phyloP scores from a whole-genome alignment of 1,140 invertebrate species.

The Diorhabda elongata region DNA sequence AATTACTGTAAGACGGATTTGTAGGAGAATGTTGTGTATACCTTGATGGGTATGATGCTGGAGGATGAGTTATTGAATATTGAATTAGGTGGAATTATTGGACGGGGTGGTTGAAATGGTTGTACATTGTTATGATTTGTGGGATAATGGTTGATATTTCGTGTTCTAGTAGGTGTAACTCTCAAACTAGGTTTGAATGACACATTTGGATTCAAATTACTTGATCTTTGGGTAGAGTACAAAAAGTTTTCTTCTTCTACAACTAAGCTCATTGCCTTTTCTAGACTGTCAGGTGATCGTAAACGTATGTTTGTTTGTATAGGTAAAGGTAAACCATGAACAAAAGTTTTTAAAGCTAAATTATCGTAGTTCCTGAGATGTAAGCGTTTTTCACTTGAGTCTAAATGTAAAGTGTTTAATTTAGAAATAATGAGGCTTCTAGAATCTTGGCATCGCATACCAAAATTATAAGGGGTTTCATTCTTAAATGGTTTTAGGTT shows the following conservation, averaged over 20 bases:
- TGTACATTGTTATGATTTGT: too few relatives aligned
- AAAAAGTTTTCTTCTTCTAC: constrained; percentile 28
- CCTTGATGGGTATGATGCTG: too few relatives aligned
- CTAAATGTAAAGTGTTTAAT: constrained; percentile 20
- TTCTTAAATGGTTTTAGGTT: constrained; percentile 25
- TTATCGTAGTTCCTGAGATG: constrained; percentile 20
- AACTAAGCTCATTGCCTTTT: constrained; percentile 22
- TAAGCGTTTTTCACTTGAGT: constrained; percentile 13
- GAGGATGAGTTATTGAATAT: too few relatives aligned
- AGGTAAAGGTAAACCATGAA: constrained; percentile 17
- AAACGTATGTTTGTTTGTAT: constrained; percentile 22
- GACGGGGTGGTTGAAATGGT: too few relatives aligned
- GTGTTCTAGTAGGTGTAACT: too few relatives aligned
- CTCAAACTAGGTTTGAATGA: neutral
- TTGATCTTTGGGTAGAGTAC: constrained; percentile 12
- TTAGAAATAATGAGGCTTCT: constrained; percentile 26
- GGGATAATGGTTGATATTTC: too few relatives aligned
- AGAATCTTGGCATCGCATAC: constrained; percentile 28
- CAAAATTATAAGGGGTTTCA: constrained; percentile 26
- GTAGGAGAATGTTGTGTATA: too few relatives aligned
- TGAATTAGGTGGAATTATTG: too few relatives aligned
- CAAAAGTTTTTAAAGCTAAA: constrained; percentile 25
- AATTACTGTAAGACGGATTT: too few relatives aligned
- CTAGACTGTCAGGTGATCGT: constrained; percentile 18
- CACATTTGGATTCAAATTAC: neutral